Evolutionary conservation across 2,888 invertebrate genomes (phyloP).

Genomic region (Pseudanteris insignis): DNA sequence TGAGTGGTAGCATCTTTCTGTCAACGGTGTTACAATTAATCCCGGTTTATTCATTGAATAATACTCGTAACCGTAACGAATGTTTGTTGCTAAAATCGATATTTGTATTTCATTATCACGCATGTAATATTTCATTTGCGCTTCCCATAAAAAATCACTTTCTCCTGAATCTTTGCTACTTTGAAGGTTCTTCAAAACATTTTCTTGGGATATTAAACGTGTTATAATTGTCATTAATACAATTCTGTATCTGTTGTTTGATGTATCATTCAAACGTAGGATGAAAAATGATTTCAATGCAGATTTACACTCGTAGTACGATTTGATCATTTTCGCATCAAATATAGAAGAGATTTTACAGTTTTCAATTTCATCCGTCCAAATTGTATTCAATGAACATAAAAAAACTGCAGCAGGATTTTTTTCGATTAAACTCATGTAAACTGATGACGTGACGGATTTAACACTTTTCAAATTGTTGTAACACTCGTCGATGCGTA

Average conservation of each 20-base stretch:
- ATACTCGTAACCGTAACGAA: constrained; percentile 73
- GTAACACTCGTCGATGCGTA: constrained; percentile 19
- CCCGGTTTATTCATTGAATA: constrained; percentile 68
- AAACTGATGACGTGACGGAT: too few relatives aligned
- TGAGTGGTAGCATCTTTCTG: constrained; percentile 71
- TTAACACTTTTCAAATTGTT: background rate
- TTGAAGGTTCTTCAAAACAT: too few relatives aligned
- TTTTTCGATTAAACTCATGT: constrained; percentile 68
- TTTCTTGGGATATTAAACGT: too few relatives aligned
- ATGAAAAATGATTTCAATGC: too few relatives aligned
- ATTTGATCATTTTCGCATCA: constrained; percentile 40
- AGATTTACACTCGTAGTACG: too few relatives aligned
- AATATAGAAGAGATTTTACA: constrained; percentile 65
- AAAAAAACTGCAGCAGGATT: constrained; percentile 75
- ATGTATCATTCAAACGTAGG: too few relatives aligned
- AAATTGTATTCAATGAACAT: constrained; percentile 72
- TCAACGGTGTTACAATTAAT: constrained; percentile 66
- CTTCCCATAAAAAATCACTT: constrained; percentile 71
- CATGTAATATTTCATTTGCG: constrained; percentile 72
- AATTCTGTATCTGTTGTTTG: too few relatives aligned
- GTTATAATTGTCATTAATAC: too few relatives aligned
- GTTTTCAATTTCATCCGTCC: constrained; percentile 73
- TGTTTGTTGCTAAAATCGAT: constrained; percentile 68
- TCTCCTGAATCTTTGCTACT: constrained; percentile 2
- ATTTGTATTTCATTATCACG: constrained; percentile 65